Base-by-base conservation (phyloP, 2,888 invertebrate species). In the Gnatocerus cornutus region DNA sequence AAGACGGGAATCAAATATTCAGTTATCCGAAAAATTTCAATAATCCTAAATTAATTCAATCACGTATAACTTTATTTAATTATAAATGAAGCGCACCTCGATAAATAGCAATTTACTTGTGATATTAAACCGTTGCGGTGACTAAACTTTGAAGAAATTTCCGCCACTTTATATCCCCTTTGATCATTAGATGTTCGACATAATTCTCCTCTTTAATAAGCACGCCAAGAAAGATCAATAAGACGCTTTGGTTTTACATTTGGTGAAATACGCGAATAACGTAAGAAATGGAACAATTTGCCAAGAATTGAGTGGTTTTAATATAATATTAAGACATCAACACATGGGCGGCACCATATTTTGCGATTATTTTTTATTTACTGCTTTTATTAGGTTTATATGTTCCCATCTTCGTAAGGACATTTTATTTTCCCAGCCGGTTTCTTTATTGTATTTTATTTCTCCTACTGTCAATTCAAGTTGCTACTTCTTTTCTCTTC, bases 111-210 rank as follows among this genome's bases (percentile, higher is more conserved):
- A 48, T 59, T 46, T 56, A 43, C 56, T 56, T 56, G 41, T 43
- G 56, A 56, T 56, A 56, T 56, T 56, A 56, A 56, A 43, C 29
- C 27, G 27, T 56, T 56, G 27, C 41, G 43, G 56, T 56, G 56
- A 56, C 12, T 59, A 59, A 59, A 59, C 59, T 59, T 59, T 59
- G 59, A 48, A 46, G 41, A 59, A 45, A 46, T 59, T 45, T 33
- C 46, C 16, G 30, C 46, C 46, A 46, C 59, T 59, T 59, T 59
- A 59, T 59, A 59, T 59, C 30, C 29, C 45, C 13, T 43, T 33
- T 33, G 33, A 33, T 33, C 33, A 33, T 33, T 33, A 33, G n/a
- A 33, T 33, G 33, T 33, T 33, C 9, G 7, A 33, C 33, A 33
- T 33, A 33, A 21, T 21, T 21, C 21, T 21, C n/a, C 29, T 7